Evolutionary conservation across 2,888 invertebrate species (phyloP), one percentile per base, ranked within the genome.

Genomic region (Nomada ruficornis): DNA sequence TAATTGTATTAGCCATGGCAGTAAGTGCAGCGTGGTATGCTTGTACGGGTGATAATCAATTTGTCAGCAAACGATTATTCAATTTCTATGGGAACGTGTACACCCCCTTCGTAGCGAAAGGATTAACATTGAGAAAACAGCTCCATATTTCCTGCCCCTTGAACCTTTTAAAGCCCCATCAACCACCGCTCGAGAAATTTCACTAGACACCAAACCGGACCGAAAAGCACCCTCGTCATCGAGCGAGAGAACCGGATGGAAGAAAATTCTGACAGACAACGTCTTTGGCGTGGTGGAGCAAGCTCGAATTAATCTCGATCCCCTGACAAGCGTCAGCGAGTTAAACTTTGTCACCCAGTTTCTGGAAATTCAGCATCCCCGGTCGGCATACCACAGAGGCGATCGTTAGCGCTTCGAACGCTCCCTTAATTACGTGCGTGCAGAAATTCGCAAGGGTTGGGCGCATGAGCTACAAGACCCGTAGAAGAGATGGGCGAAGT

Each of bases 371-470:
- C 70, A 55, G 64, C 71, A 29, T 9, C 50, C 54, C 55, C 23
- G 18, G 36, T 54, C 62, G 50, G 72, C 47, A n/a, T 29, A 9
- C 50, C 52, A 23, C 60, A 71, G 60, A 62, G 57, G 65, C 29
- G 80, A 85, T 81, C 83, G 81, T 84, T 83, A 83, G 54, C 69
- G 64, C 75, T 73, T 72, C 80, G 70, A 76, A 64, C 83, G 73
- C 62, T 74, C 63, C 69, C 83, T 80, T 80, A 83, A 84, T 84
- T 83, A 74, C 83, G 74, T 80, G 84, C 84, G 84, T 84, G 70
- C 44, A 67, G 77, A 83, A 68, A 59, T 83, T 65, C 15, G 68
- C 68, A 29, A 50, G 36, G 36, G 63, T 26, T 9, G 47, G 0
- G 36, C 29, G 68, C 54, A 70, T 26, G 72, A 47, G 26, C 68